Evolutionary conservation across 2,888 invertebrate genomes (phyloP), one percentile per base, ranked within the genome.

Genomic region (Escarpia spicata): DNA sequence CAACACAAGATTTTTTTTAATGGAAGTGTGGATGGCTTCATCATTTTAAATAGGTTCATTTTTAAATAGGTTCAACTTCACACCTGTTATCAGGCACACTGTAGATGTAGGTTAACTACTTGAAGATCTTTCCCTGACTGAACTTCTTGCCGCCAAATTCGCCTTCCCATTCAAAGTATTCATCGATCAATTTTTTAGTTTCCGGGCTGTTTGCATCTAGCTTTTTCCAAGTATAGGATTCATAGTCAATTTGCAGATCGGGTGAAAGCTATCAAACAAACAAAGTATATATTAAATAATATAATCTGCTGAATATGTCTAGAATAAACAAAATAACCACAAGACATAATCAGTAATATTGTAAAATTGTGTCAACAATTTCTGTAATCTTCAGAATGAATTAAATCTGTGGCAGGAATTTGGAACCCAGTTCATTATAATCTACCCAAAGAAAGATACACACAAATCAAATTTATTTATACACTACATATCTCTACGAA

Each of bases 51-150:
- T 52, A 8, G 2, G 52, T 52, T 75, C 0, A 60, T 26, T 52
- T 52, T 75, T 75, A 26, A 75, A 75, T 75, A 75, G 26, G 26
- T 75, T 75, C 26, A 75, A 75, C 75, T 75, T 75, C 75, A 75
- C 75, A 9, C 52, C 12, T 37, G 37, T 52, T 26, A 75, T 19
- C 75, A 75, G 75, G n/a, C 75, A 75, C 75, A 26, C 75, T 75
- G 75, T 6, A 75, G 75, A 75, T 19, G 75, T 75, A 26, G n/a
- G 15, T 75, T 26, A 26, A n/a, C 31, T 97, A 99, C 97, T 99
- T 99, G 97, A 99, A 99, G 97, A 99, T 98, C 97, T 99, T 99
- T 97, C 99, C 99, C 97, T 99, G 99, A 97, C 99, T 99, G 97
- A 99, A 99, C 96, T 98, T 97, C 96, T 99, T 98, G 93, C 99